A percentile compares a stretch with the other conserved stretches of the same genome.
Conservation (phyloP, 1,140 invertebrate genomes). For the Panagrolaimus sp. region DNA sequence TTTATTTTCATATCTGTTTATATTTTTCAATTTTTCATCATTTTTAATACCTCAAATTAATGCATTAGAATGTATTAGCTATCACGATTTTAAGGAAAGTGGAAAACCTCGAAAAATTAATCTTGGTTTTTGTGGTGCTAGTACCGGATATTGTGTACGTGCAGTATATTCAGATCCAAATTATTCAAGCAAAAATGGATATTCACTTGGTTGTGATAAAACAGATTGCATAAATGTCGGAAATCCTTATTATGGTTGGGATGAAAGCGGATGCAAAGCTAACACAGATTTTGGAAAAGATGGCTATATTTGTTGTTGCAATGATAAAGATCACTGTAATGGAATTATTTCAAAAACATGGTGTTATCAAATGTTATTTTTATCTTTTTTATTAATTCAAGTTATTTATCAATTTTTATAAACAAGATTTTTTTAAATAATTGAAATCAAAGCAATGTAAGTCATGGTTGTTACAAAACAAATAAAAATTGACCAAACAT, state of each 20-base stretch:
- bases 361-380: no score
- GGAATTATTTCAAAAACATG: not conserved
- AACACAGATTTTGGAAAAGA: slow-evolving; percentile 10
- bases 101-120: not conserved
- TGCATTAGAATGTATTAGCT: slow-evolving; percentile 8
- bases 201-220: slow-evolving; percentile 10
- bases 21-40: not conserved
- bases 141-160: slow-evolving; percentile 14
- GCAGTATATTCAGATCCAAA: slow-evolving; percentile 5
- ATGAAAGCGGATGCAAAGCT: not conserved
- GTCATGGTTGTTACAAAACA: slow-evolving; percentile 8
- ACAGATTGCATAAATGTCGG: not conserved
- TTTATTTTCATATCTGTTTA: no score
- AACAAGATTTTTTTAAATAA: not conserved
- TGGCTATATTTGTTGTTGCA: slow-evolving; percentile 14
- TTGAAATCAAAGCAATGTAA: slow-evolving; percentile 12
- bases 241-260: not conserved
- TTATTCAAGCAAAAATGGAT: slow-evolving; percentile 6
- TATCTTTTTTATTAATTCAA: not conserved
- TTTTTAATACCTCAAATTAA: not conserved
- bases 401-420: not conserved
- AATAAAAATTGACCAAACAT: slow-evolving; percentile 11
- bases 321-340: not conserved
- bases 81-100: not conserved
- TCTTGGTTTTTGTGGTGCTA: slow-evolving; percentile 10